Evolutionary conservation across 2,113 vertebrate species (phyloP).

Genomic region (Psittacara wagleri): DNA sequence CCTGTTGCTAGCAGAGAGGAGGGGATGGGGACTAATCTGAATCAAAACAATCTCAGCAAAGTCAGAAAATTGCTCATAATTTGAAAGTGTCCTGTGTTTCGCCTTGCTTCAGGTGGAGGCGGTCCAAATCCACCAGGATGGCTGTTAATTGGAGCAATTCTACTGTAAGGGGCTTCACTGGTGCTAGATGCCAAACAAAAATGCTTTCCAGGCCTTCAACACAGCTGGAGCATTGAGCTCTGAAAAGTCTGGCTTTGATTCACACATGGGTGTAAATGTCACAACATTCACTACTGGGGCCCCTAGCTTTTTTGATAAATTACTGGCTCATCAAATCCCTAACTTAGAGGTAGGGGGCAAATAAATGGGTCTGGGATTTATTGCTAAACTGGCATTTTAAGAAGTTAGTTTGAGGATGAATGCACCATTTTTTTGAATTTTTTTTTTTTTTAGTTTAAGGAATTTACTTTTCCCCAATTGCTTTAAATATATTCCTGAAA

Average conservation of each 20-base stretch:
- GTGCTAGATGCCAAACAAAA: conserved; percentile 19
- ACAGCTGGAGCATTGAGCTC: not conserved
- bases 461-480: not conserved
- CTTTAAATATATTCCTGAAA: not conserved
- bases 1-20: not conserved
- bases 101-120: not conserved
- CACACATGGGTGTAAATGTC: not conserved
- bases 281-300: not conserved
- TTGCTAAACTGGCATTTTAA: not conserved
- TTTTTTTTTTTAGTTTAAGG: not conserved
- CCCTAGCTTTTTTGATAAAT: not conserved
- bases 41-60: not conserved
- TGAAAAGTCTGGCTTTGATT: conserved; percentile 8
- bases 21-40: fast-evolving
- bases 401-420: not conserved
- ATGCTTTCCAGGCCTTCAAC: conserved; percentile 23
- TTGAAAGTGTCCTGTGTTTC: not conserved
- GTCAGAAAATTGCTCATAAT: not conserved
- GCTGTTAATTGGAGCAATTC: not conserved
- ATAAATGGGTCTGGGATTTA: not conserved
- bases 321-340: not conserved
- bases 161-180: not conserved
- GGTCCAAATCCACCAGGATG: not conserved
- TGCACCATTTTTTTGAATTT: not conserved
- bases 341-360: not conserved